Base-by-base conservation (phyloP, 2,888 invertebrate species). In the Tenthredo scrophulariae region DNA sequence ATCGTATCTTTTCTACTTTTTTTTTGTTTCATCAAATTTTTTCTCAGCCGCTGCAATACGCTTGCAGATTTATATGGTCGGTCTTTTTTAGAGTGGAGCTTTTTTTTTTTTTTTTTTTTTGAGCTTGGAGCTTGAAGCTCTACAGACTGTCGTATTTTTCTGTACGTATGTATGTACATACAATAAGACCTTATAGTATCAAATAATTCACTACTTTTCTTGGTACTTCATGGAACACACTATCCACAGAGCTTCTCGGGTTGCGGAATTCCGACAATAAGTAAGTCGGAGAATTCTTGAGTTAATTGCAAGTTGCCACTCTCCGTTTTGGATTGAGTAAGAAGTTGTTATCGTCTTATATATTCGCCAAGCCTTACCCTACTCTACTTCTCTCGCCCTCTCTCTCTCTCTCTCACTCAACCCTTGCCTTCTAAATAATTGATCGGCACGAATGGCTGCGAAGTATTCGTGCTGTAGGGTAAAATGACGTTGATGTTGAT, bases 371-470 rank as follows among this genome's bases (percentile, higher is more conserved):
- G 10, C 40, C 37, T 18, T 74, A 33, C 62, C 26, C 62, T 62
- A 33, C 4, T 29, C 67, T 62, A 2, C 2, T 10, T 10, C 10
- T n/a, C 62, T 22, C 18, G 0, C 26, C 3, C 62, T 54, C n/a
- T 54, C 6, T 54, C 7, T 54, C 62, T 26, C 10, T 13, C 33
- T 7, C 37, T 72, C 1, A 10, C 40, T 43, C 72, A 74, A 74
- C 72, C 72, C 72, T 74, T 74, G 72, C 22, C 72, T 40, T 74
- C 72, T 74, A 22, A 74, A 74, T 74, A 74, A 74, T 74, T 74
- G 72, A 74, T 74, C 72, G 72, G 40, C 72, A 74, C 72, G 40
- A 72, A 72, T 40, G 22, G 26, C 43, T 43, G 22, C 22, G 72
- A 74, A 74, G 37, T 43, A 26, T 74, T 74, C 72, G 22, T 74